Percentiles rank a stretch among this genome's conserved stretches.
Conservation (phyloP, 2,113 vertebrate species). For the Lagopus muta region DNA sequence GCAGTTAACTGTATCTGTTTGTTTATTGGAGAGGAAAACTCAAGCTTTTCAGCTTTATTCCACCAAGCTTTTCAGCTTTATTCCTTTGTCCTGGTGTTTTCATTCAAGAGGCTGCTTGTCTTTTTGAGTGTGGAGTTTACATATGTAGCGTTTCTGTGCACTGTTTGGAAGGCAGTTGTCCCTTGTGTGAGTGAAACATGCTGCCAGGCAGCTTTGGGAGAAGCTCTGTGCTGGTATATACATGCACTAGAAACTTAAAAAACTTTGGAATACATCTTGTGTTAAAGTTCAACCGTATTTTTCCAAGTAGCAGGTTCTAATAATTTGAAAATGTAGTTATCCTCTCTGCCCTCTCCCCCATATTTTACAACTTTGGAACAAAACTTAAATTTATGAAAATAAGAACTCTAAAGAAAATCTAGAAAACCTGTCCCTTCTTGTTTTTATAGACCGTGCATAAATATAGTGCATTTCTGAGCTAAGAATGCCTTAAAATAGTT, state of each 20-base stretch:
- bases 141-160: not conserved
- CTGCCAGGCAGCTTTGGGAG: not conserved
- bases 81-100: not conserved
- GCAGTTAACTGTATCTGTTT: not conserved
- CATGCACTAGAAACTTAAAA: not conserved
- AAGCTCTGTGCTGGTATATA: not conserved
- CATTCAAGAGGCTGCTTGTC: not conserved
- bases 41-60: no score
- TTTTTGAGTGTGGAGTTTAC: not conserved
- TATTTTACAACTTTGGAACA: not conserved
- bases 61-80: not conserved
- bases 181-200: not conserved
- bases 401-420: not conserved
- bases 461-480: not conserved
- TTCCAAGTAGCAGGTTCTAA: not conserved
- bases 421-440: not conserved
- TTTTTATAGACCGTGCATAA: not conserved
- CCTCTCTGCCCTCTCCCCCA: accelerated
- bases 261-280: not conserved
- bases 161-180: not conserved
- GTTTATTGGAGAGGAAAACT: not conserved
- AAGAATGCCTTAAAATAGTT: not conserved
- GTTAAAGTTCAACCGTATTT: not conserved
- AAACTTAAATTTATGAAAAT: not conserved
- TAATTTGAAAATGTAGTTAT: not conserved